phyloP scores from a whole-genome alignment of 2,797 vertebrate genomes.

The Etheostoma perlongum region DNA sequence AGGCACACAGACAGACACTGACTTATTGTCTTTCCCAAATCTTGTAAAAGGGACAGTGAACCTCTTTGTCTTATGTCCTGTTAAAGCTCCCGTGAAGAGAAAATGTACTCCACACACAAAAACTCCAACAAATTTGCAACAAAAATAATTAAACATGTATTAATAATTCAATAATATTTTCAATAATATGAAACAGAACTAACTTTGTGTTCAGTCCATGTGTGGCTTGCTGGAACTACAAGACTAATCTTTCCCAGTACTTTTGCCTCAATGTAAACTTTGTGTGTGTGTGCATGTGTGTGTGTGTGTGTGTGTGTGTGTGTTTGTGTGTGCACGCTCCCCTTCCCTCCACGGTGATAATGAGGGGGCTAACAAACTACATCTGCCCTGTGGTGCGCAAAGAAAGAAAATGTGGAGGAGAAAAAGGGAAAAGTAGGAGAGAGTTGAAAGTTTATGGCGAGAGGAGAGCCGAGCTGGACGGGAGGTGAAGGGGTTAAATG shows the following conservation, averaged over 20 bases:
- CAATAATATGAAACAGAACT: constrained; percentile 5
- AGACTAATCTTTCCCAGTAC: constrained; percentile 16
- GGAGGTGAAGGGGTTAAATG: constrained; percentile 86
- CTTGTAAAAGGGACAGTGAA: constrained; percentile 83
- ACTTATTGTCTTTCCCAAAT: constrained; percentile 83
- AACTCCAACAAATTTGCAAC: constrained; percentile 31
- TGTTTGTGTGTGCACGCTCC: not conserved
- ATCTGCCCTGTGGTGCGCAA: constrained; percentile 62
- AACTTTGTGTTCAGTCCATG: constrained; percentile 21
- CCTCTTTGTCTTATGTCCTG: constrained; percentile 73
- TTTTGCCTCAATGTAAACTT: constrained; percentile 42
- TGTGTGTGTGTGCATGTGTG: not conserved
- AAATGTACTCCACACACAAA: constrained; percentile 43
- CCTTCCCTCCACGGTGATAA: constrained; percentile 44
- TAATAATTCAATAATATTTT: constrained; percentile 38
- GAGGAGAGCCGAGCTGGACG: constrained; percentile 66
- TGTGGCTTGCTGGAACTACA: constrained; percentile 19
- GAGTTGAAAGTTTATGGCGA: constrained; percentile 48
- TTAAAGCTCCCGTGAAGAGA: constrained; percentile 65
- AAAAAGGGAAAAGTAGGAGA: constrained; percentile 36
- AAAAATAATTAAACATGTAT: constrained; percentile 42
- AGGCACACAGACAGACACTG: constrained; percentile 81
- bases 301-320: not conserved
- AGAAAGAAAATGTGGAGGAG: constrained; percentile 41
- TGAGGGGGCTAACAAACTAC: constrained; percentile 59